Evolutionary conservation across 1,140 invertebrate species (phyloP), one percentile per base, ranked within the genome.

Genomic region (Cotesia typhae): DNA sequence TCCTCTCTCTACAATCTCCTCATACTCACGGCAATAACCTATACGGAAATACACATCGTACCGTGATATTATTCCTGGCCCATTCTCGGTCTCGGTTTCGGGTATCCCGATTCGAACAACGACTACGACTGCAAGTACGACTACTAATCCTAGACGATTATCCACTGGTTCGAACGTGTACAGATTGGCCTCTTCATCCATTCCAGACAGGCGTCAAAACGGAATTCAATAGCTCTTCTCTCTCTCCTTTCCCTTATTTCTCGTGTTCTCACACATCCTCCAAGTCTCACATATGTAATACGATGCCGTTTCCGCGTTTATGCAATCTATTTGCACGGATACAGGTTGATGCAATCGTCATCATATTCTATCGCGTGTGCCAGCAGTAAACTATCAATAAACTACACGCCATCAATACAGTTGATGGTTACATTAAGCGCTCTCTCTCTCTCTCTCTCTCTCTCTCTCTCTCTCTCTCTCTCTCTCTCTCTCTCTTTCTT

Each of bases 141-240:
- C 57, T 59, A 67, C 47, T 67, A 41, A 57, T 64, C 57, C 28
- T 52, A 37, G 41, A 35, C 36, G 68, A 67, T 65, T 72, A 65
- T 72, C 66, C 37, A 59, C 10, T 20, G 37, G 55, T 38, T 67
- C 47, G 41, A 67, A 57, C 70, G 53, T 71, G 64, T 57, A 52
- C 52, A 57, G 53, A 72, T 72, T 72, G 70, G 52, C 53, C 64
- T 66, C 65, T 66, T 55, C 64, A 66, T 72, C 64, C 64, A 67
- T 72, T 59, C 63, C 55, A 72, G 63, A 37, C 38, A 67, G 70
- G 70, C 70, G 70, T 67, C 64, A 67, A 72, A 72, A 72, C 20
- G 57, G 37, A 72, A 60, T 67, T 20, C 57, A 72, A 55, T 63
- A 55, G 55, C 55, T 72, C 59, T 72, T 65, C 60, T 60, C 38